Percentiles rank a stretch among this genome's conserved stretches.
Evolutionary conservation across 2,797 vertebrate genomes (phyloP).

Genomic region (Kryptopterus vitreolus): DNA sequence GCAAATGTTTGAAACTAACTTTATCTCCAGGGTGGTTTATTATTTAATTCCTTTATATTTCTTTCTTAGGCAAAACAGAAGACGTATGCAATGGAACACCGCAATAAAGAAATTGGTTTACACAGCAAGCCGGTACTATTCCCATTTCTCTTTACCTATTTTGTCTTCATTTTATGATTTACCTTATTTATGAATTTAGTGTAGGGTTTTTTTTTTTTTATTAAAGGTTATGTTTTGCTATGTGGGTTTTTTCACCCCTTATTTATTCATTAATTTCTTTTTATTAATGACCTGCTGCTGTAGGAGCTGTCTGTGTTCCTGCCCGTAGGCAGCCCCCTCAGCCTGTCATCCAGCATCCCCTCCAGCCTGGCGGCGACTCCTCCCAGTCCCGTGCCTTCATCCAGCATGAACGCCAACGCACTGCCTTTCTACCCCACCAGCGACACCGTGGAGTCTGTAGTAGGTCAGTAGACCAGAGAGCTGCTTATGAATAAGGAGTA

Average conservation of each 20-base stretch:
- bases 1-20: too few relatives aligned
- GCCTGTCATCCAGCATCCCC: constrained; percentile 95
- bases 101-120: constrained; percentile 82
- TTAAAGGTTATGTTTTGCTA: too few relatives aligned
- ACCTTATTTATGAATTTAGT: neutral
- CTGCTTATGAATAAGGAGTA: neutral
- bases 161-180: neutral
- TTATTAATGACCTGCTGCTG: constrained; percentile 10
- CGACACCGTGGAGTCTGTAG: constrained; percentile 97
- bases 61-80: constrained; percentile 85
- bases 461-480: constrained; percentile 77
- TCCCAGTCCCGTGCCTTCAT: constrained; percentile 87
- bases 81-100: constrained; percentile 85
- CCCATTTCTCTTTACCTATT: neutral
- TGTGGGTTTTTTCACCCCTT: neutral
- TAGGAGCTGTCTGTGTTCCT: constrained; percentile 93
- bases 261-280: neutral
- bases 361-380: constrained; percentile 96
- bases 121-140: constrained; percentile 92
- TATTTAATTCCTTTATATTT: neutral
- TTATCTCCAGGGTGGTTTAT: neutral
- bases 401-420: constrained; percentile 98
- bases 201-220: too few relatives aligned
- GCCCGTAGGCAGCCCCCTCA: constrained; percentile 92
- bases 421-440: constrained; percentile 98